phyloP scores from a whole-genome alignment of 2,797 vertebrate species.

The Valencia hispanica region DNA sequence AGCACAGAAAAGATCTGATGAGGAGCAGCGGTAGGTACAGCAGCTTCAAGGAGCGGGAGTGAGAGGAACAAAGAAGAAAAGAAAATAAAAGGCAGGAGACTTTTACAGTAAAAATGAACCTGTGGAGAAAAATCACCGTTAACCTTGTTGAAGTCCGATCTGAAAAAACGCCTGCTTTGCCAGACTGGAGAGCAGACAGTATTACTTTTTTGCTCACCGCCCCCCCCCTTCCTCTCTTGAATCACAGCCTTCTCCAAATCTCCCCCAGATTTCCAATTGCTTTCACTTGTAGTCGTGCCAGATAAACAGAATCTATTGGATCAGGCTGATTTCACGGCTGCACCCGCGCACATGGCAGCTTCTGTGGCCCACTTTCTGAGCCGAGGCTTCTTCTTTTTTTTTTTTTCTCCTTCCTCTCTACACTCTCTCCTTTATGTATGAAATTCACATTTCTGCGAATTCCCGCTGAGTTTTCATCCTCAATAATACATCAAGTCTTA shows the following conservation, averaged over 20 bases:
- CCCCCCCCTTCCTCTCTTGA: conserved; percentile 48
- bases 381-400: conserved; percentile 22
- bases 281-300: conserved; percentile 79
- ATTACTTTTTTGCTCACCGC: conserved; percentile 73
- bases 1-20: conserved; percentile 37
- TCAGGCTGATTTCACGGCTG: conserved; percentile 82
- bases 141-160: conserved; percentile 77
- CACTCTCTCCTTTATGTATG: conserved; percentile 55
- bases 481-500: conserved; percentile 36
- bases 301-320: conserved; percentile 86
- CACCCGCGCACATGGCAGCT: conserved; percentile 79
- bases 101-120: conserved; percentile 63
- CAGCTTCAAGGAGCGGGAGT: conserved; percentile 19
- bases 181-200: conserved; percentile 79
- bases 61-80: conserved; percentile 40
- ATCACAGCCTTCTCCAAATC: conserved; percentile 82
- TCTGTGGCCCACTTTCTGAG: conserved; percentile 79
- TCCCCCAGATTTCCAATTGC: conserved; percentile 83
- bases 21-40: conserved; percentile 52
- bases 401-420: neutral
- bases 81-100: conserved; percentile 40
- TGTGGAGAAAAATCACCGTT: conserved; percentile 73
- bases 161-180: conserved; percentile 70
- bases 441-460: conserved; percentile 61
- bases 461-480: conserved; percentile 48